A percentile compares a stretch with the other conserved stretches of the same genome.
Evolutionary conservation across 1,140 invertebrate species (phyloP).

Genomic region (Maconellicoccus hirsutus): DNA sequence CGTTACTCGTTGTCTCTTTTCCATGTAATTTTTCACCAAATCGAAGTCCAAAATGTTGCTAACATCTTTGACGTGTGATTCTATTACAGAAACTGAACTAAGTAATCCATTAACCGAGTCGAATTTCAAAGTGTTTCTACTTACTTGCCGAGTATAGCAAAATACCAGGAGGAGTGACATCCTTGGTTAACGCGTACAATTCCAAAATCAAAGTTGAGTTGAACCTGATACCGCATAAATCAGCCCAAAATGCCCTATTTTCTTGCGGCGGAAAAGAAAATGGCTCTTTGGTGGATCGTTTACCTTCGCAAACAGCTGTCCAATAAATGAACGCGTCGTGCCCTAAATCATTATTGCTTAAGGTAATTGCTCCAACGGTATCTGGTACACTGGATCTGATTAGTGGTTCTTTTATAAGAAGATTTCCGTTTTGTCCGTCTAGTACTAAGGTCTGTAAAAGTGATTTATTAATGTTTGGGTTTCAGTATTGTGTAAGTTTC

Average conservation of each 20-base stretch:
- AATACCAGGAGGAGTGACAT: conserved; percentile 50
- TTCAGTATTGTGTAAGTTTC: background rate
- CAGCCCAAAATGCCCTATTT: conserved; percentile 40
- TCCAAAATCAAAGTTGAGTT: conserved; percentile 51
- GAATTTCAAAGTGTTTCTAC: background rate
- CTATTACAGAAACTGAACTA: background rate
- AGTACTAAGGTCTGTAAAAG: conserved; percentile 48
- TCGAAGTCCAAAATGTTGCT: background rate
- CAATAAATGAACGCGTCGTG: conserved; percentile 66
- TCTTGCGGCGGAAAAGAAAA: conserved; percentile 33
- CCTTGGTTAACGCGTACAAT: conserved; percentile 55
- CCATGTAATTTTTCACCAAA: background rate
- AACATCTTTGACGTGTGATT: background rate
- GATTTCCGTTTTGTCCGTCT: conserved; percentile 53
- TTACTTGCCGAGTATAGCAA: background rate
- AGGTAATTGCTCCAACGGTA: conserved; percentile 46
- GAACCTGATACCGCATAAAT: conserved; percentile 60
- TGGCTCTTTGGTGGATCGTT: conserved; percentile 36
- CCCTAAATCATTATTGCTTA: conserved; percentile 49
- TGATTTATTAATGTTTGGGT: background rate
- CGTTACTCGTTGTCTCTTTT: background rate
- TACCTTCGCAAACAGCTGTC: conserved; percentile 50
- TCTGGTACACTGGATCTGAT: conserved; percentile 53
- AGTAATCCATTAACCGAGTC: background rate
- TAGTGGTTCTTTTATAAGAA: conserved; percentile 49